phyloP scores from a whole-genome alignment of 2,113 vertebrate species.

The Gobio gobio region DNA sequence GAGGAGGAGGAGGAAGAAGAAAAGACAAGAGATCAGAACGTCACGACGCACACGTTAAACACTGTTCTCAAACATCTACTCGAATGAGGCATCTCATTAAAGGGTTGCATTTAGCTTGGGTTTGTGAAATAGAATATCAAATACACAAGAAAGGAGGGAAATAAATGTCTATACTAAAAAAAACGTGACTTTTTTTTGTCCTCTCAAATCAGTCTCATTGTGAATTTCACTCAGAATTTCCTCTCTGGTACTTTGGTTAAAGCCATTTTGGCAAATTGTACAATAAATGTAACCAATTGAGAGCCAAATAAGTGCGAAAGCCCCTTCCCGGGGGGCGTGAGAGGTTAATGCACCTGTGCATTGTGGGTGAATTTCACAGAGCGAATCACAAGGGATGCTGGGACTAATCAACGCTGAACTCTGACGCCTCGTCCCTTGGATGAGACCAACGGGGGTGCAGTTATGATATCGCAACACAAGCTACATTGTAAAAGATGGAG shows the following conservation, averaged over 20 bases:
- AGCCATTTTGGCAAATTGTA: not conserved
- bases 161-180: not conserved
- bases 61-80: not conserved
- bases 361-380: conserved; percentile 42
- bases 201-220: not conserved
- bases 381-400: conserved; percentile 45
- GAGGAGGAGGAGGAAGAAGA: conserved; percentile 44
- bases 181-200: not conserved
- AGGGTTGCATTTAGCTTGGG: not conserved
- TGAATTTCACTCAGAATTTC: conserved; percentile 45
- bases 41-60: not conserved
- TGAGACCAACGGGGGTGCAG: conserved; percentile 39
- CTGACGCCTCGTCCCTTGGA: conserved; percentile 36
- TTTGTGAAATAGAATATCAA: not conserved
- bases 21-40: conserved; percentile 49
- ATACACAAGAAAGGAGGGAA: not conserved
- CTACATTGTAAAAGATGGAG: conserved; percentile 26
- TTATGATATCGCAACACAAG: conserved; percentile 43
- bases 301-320: conserved; percentile 2
- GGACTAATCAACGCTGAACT: conserved; percentile 59
- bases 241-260: not conserved
- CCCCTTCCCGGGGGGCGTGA: not conserved
- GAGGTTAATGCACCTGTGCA: conserved; percentile 15
- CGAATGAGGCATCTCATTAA: not conserved
- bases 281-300: not conserved